Conservation (phyloP, 2,797 vertebrate species). For the Microctenopoma lineatum region DNA sequence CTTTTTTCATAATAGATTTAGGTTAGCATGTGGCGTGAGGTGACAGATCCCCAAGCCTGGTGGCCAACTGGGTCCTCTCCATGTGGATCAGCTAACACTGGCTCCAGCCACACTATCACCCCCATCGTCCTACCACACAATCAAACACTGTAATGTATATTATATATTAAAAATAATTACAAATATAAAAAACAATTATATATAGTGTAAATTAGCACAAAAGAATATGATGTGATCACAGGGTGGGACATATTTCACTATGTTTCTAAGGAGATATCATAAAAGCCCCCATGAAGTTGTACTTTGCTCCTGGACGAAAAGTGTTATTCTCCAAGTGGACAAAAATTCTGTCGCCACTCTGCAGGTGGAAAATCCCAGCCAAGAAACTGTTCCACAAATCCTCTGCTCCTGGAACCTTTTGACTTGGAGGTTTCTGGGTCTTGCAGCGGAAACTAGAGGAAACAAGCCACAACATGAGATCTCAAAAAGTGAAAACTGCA, state of each 20-base stretch:
- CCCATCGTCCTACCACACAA: background rate
- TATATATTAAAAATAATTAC: background rate
- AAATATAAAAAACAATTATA: constrained; percentile 6
- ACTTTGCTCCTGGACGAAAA: constrained; percentile 15
- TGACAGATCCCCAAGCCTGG: too few species aligned
- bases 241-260: background rate
- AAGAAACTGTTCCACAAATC: constrained; percentile 75
- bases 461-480: background rate
- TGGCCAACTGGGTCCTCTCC: background rate
- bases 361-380: constrained; percentile 73
- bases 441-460: constrained; percentile 50
- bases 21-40: background rate
- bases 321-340: constrained; percentile 54
- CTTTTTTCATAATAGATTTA: constrained; percentile 32
- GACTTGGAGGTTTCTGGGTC: background rate
- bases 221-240: constrained; percentile 5
- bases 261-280: constrained; percentile 62
- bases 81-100: background rate
- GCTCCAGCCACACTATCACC: background rate
- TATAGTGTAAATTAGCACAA: constrained; percentile 17
- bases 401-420: fast-evolving
- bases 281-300: constrained; percentile 79
- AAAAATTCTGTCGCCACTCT: constrained; percentile 60
- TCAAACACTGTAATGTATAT: constrained; percentile 6
- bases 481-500: constrained; percentile 9